Evolutionary conservation across 2,797 vertebrate species (phyloP).

Genomic region (Antrozous pallidus): DNA sequence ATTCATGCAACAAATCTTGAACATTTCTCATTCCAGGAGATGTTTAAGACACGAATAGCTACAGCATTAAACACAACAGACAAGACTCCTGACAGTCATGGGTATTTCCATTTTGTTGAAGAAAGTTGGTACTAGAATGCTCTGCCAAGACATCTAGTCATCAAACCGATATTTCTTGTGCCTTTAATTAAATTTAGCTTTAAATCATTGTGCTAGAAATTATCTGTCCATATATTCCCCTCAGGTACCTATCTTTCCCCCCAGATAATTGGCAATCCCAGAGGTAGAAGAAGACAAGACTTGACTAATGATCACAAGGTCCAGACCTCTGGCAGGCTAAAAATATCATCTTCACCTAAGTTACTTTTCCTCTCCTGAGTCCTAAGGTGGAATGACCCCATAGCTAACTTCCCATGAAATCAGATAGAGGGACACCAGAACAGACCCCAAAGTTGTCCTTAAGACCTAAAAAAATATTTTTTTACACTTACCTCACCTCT

Average conservation of each 20-base stretch:
- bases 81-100: not conserved
- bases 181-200: not conserved
- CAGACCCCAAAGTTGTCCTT: not conserved
- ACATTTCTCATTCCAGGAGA: not conserved
- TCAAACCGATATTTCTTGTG: not conserved
- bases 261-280: not conserved
- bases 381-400: not conserved
- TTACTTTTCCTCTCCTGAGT: not conserved
- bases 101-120: not conserved
- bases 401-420: not conserved
- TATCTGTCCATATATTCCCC: not conserved
- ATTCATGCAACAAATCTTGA: not conserved
- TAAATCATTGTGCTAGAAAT: not conserved
- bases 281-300: not conserved
- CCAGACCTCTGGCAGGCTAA: not conserved
- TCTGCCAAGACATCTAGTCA: not conserved
- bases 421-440: not conserved
- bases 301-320: not conserved
- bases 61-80: not conserved
- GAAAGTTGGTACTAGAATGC: not conserved
- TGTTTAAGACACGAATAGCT: not conserved
- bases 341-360: not conserved
- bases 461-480: not conserved
- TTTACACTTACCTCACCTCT: not conserved
- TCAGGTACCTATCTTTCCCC: not conserved